Conservation (phyloP, 2,797 vertebrate species). For the Melopsittacus undulatus region DNA sequence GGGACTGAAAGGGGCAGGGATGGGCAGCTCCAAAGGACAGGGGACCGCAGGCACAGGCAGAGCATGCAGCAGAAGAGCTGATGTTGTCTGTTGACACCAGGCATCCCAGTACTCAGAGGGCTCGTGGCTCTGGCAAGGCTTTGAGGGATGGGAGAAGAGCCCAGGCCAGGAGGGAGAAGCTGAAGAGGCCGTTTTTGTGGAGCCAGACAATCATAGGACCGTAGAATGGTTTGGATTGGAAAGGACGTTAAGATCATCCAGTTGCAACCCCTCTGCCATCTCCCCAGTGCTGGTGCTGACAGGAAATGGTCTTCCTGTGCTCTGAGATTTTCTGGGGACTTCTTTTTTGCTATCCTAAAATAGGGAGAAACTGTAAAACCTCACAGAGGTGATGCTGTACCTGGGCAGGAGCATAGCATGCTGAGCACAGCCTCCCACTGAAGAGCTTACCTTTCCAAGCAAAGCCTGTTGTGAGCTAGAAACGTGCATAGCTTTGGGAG, state of each 20-base stretch:
- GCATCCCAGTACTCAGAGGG: fast-evolving
- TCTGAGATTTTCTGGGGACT: not conserved
- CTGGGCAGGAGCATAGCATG: not conserved
- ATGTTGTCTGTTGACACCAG: no score
- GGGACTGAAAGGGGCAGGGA: not conserved
- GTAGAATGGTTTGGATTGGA: not conserved
- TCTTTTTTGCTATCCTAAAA: not conserved
- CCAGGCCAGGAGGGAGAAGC: not conserved
- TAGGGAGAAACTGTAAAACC: not conserved
- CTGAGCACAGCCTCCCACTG: not conserved
- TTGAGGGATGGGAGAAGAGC: not conserved
- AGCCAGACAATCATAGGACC: not conserved
- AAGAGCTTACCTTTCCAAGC: not conserved
- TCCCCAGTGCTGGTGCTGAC: fast-evolving
- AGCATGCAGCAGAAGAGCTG: fast-evolving
- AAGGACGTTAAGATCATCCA: not conserved
- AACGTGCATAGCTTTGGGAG: fast-evolving
- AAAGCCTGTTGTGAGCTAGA: not conserved
- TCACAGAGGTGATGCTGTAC: not conserved
- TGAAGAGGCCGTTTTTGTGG: fast-evolving
- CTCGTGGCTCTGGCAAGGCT: not conserved
- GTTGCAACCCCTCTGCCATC: not conserved
- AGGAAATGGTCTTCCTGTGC: not conserved
- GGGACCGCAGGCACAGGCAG: not conserved
- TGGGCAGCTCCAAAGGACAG: fast-evolving